A percentile compares a stretch with the other conserved stretches of the same genome.
Evolutionary conservation across 2,113 vertebrate species (phyloP).

Genomic region (Nothobranchius kuhntae): DNA sequence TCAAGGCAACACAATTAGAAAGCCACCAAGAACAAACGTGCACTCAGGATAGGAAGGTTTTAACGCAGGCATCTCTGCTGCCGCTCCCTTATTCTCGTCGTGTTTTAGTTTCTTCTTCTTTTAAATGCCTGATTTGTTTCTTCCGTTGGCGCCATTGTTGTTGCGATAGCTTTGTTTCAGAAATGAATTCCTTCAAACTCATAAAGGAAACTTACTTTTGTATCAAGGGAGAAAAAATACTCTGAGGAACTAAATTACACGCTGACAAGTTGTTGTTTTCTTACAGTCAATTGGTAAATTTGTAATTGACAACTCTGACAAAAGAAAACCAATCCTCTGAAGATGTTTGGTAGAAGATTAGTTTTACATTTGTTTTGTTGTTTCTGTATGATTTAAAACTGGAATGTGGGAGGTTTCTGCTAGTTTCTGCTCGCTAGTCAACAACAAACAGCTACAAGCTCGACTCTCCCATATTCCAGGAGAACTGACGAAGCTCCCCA

Average conservation of each 20-base stretch:
- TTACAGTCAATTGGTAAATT: background rate
- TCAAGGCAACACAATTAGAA: slow-evolving; percentile 71
- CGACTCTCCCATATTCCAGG: too few relatives aligned
- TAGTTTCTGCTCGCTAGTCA: too few relatives aligned
- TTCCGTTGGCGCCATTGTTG: slow-evolving; percentile 29
- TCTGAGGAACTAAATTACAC: slow-evolving; percentile 18
- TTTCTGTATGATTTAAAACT: background rate
- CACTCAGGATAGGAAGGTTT: slow-evolving; percentile 59
- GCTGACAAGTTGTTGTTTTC: background rate
- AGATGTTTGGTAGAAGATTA: background rate
- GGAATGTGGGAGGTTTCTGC: background rate
- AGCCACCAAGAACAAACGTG: slow-evolving; percentile 61
- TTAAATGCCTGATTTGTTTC: slow-evolving; percentile 37
- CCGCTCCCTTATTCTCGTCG: slow-evolving; percentile 30
- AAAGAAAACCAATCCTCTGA: slow-evolving; percentile 7
- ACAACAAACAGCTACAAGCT: too few relatives aligned
- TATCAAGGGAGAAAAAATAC: background rate
- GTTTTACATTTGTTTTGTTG: slow-evolving; percentile 9
- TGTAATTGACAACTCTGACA: slow-evolving; percentile 3
- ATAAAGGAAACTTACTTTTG: too few relatives aligned
- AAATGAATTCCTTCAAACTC: slow-evolving; percentile 17
- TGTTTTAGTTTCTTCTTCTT: slow-evolving; percentile 31
- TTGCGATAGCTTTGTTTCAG: slow-evolving; percentile 32
- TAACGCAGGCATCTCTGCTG: slow-evolving; percentile 30
- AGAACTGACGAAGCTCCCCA: too few relatives aligned